These are phyloP conservation scores for Pandemis corylana DNA, from an alignment of 2,888 invertebrate species.

Conservation along the genomic window DNA sequence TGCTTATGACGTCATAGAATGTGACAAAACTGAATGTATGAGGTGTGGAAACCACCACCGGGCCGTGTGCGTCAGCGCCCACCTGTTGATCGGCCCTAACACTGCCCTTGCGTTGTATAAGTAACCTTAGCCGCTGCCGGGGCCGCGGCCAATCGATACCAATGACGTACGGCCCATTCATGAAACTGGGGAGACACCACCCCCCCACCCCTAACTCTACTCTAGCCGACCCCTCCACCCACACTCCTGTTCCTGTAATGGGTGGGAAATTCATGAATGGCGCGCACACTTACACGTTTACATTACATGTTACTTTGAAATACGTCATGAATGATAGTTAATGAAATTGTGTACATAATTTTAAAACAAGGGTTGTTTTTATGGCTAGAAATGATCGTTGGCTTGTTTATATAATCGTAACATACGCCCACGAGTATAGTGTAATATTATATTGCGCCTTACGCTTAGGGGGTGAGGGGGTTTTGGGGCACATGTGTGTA, in stretches of 20 bases:
- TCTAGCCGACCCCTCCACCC: conserved; percentile 49
- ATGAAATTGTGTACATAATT: conserved; percentile 22
- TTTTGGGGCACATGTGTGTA: conserved; percentile 1
- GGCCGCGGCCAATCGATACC: conserved; percentile 69
- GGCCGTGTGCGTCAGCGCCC: conserved; percentile 67
- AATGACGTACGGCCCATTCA: conserved; percentile 84
- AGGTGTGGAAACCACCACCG: conserved; percentile 53
- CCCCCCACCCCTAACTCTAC: conserved; percentile 57
- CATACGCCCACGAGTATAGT: not conserved
- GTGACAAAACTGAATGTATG: conserved; percentile 60
- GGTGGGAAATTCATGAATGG: conserved; percentile 76
- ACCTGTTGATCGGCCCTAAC: conserved; percentile 74
- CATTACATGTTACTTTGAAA: conserved; percentile 41
- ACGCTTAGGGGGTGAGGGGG: conserved; percentile 2
- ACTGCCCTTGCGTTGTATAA: conserved; percentile 73
- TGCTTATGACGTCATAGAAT: conserved; percentile 63
- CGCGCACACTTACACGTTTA: conserved; percentile 58
- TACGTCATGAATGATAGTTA: conserved; percentile 26
- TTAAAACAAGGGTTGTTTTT: conserved; percentile 9
- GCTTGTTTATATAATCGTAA: conserved; percentile 16
- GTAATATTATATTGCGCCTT: conserved; percentile 4
- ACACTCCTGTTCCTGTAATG: conserved; percentile 52
- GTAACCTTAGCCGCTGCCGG: conserved; percentile 68
- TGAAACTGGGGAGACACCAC: conserved; percentile 66
- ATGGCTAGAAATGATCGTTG: conserved; percentile 5